Base-by-base conservation (phyloP, 2,797 vertebrate species). In the Hydrolagus colliei region DNA sequence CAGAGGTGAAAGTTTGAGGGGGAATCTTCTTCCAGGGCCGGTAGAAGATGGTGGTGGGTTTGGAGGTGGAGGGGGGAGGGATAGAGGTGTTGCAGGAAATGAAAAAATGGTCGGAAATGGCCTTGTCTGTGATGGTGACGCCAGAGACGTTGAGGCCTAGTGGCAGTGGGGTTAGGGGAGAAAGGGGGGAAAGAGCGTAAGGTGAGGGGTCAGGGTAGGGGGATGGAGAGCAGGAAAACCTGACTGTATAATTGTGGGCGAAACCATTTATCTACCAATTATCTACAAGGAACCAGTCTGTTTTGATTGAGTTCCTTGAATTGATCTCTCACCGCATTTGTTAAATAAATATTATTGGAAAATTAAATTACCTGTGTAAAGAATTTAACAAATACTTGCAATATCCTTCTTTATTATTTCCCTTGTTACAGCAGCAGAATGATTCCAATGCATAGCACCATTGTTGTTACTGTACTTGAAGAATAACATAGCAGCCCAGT, bases 401-500 rank as follows among this genome's bases (percentile, higher is more conserved):
- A 80, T 27, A 18, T 32, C 16, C 63, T 27, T 65, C 63, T 80
- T 80, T 32, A 8, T 14, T 27, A 22, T 65, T 22, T 2, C 59
- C 63, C 16, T 80, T 16, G 61, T 65, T 65, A 8, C 63, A 65
- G 5, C 61, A 80, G 65, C 32, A 80, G 27, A 52, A 18, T 41
- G 79, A 84, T 35, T 71, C 20, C 79, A 20, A 10, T 22, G 52
- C 27, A 32, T 82, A 82, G 41, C 79, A 82, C 14, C 8, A 14
- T 32, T 20, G 79, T 68, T 82, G 63, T 82, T 82, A 35, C 27
- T 27, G 27, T 27, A 27, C 63, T 82, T 16, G 12, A 11, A 68
- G 65, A 20, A 71, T 65, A 82, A 71, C 79, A 82, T 82, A 67
- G 63, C 63, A 82, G 68, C 79, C 59, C 18, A 14, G 76, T 68